Evolutionary conservation across 2,113 vertebrate genomes (phyloP), one percentile per base, ranked within the genome.

Genomic region (Ophiodon elongatus): DNA sequence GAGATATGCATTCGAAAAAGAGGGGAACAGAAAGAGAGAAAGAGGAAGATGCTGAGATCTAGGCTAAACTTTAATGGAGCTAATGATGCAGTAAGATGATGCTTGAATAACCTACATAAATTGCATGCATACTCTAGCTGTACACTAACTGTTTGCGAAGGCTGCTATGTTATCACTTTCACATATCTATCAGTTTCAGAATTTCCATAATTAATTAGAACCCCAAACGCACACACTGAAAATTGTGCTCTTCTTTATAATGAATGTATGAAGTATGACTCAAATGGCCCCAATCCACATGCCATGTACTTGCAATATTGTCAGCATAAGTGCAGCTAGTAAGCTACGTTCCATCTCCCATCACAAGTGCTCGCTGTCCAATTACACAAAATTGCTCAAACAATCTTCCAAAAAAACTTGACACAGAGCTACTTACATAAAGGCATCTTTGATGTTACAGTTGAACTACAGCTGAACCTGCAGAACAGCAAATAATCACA

Each of bases 51-150:
- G 56, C 9, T 71, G 65, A 65, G 68, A 56, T 79, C 15, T 67
- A 59, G 25, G 3, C 25, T 59, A 33, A 92, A 62, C 70, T 74
- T 81, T 47, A 75, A 85, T 83, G 62, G 76, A 73, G 77, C 23
- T 85, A 83, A 88, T 81, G 82, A 89, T 87, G 57, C 76, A 85
- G 78, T 72, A 87, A 79, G 33, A 86, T 64, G 62, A 86, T 43
- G 33, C 79, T 82, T 79, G 45, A 79, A 87, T 84, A 86, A 90
- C 81, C 3, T 27, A 54, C 41, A 5, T 47, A 8, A 27, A 68
- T 13, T 39, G 3, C 29, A 10, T 82, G 35, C 21, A 64, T 68
- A 1, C 3, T 52, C 60, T 67, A 43, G 31, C 19, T 0, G 50
- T 54, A 41, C 15, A n/a, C 11, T 37, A 2, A 72, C 2, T 37